Conservation (phyloP, 2,888 invertebrate genomes). For the Nipponacmea schrenckii region DNA sequence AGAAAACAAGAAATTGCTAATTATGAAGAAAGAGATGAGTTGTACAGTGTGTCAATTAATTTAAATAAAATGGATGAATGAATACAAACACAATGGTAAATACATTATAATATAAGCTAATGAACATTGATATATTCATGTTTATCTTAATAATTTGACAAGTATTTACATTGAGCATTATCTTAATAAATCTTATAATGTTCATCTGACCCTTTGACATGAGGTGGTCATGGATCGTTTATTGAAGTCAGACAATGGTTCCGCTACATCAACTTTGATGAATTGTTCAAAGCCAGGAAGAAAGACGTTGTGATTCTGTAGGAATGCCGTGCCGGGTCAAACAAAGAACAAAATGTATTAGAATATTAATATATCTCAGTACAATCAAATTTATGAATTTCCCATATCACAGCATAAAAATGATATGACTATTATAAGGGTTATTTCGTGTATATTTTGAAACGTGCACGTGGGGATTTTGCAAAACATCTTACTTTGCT, state of each 20-base stretch:
- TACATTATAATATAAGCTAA: not conserved
- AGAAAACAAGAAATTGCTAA: too few species aligned
- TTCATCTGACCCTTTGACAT: not conserved
- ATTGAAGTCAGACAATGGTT: slow-evolving; percentile 6
- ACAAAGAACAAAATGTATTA: not conserved
- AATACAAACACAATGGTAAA: too few species aligned
- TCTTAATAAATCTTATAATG: not conserved
- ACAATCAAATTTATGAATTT: too few species aligned
- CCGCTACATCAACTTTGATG: slow-evolving; percentile 8
- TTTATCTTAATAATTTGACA: not conserved
- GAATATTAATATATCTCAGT: too few species aligned
- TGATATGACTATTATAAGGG: too few species aligned
- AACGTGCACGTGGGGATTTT: too few species aligned
- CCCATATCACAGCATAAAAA: too few species aligned
- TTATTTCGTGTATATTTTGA: too few species aligned
- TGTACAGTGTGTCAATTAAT: too few species aligned
- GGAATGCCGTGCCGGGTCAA: not conserved
- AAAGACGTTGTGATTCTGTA: not conserved
- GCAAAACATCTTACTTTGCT: too few species aligned
- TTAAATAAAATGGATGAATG: too few species aligned
- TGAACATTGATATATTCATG: not conserved
- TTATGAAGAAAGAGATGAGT: too few species aligned
- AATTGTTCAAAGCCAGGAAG: not conserved
- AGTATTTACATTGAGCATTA: not conserved
- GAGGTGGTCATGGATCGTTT: slow-evolving; percentile 9